A percentile compares a stretch with the other conserved stretches of the same genome.
phyloP scores from a whole-genome alignment of 2,888 invertebrate genomes.

The Villa cingulata region DNA sequence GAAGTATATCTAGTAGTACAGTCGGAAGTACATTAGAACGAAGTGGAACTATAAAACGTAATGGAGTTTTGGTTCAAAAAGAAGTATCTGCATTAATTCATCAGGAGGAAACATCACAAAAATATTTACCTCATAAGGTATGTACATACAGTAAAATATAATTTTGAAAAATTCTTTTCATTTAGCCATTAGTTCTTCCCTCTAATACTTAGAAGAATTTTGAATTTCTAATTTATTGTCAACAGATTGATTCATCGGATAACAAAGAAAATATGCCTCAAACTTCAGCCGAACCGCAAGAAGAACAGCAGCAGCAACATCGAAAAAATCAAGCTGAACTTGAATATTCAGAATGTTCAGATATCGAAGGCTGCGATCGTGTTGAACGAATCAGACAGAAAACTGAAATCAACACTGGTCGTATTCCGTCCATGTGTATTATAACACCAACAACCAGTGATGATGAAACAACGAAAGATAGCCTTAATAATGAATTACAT shows the following conservation, averaged over 20 bases:
- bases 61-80: conserved; percentile 33
- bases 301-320: conserved; percentile 5
- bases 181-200: too few species aligned
- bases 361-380: conserved; percentile 74
- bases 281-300: conserved; percentile 18
- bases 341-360: conserved; percentile 76
- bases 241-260: neutral
- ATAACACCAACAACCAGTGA: conserved; percentile 80
- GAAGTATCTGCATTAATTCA: conserved; percentile 48
- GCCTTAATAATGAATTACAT: conserved; percentile 11
- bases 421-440: conserved; percentile 86
- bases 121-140: neutral
- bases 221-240: too few species aligned
- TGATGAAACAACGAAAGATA: conserved; percentile 48
- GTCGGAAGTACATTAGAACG: conserved; percentile 35
- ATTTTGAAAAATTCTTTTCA: too few species aligned
- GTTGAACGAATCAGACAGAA: conserved; percentile 74
- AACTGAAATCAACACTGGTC: conserved; percentile 72
- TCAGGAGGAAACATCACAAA: conserved; percentile 16
- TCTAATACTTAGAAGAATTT: too few species aligned
- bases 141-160: neutral
- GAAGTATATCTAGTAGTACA: conserved; percentile 38
- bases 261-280: conserved; percentile 5
- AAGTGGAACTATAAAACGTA: conserved; percentile 37
- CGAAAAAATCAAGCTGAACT: conserved; percentile 49